A percentile compares a stretch with the other conserved stretches of the same genome.
These are phyloP conservation scores for Agrilus planipennis DNA, from an alignment of 1,140 invertebrate species.

Conservation along the genomic window DNA sequence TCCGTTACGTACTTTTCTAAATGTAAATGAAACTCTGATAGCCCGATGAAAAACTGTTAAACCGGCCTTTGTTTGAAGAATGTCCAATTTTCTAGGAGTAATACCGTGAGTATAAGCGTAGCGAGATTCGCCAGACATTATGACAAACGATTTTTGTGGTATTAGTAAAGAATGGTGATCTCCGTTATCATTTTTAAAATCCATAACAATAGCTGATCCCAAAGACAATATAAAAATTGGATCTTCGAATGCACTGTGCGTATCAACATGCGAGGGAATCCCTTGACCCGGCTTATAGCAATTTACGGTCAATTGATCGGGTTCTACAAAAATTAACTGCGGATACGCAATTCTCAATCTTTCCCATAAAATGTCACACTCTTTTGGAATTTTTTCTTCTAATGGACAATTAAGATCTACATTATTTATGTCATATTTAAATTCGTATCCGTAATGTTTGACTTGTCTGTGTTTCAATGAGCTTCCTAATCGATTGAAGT, in stretches of 20 bases:
- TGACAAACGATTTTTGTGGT: slow-evolving; percentile 63
- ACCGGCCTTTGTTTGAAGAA: slow-evolving; percentile 41
- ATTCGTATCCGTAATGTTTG: slow-evolving; percentile 90
- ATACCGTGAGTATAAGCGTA: slow-evolving; percentile 84
- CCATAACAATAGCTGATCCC: slow-evolving; percentile 78
- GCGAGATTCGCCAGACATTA: slow-evolving; percentile 69
- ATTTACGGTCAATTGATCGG: slow-evolving; percentile 91
- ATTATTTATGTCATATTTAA: slow-evolving; percentile 81
- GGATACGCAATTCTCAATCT: slow-evolving; percentile 42
- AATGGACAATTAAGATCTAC: slow-evolving; percentile 64
- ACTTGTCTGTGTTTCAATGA: slow-evolving; percentile 75
- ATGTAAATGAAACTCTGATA: slow-evolving; percentile 76
- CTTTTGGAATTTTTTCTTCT: slow-evolving; percentile 51
- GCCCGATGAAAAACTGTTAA: slow-evolving; percentile 45
- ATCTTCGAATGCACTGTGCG: slow-evolving; percentile 84
- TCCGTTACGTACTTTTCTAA: slow-evolving; percentile 56
- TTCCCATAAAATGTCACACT: slow-evolving; percentile 54
- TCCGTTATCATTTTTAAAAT: slow-evolving; percentile 59
- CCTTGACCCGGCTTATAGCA: slow-evolving; percentile 86
- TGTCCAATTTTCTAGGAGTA: slow-evolving; percentile 68
- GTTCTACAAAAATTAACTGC: slow-evolving; percentile 37
- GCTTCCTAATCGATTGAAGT: slow-evolving; percentile 36
- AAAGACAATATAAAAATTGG: slow-evolving; percentile 81
- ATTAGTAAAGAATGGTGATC: slow-evolving; percentile 51
- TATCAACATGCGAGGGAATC: slow-evolving; percentile 92